Percentiles rank a stretch among this genome's conserved stretches.
Conservation (phyloP, 2,888 invertebrate genomes). For the Emmelina monodactyla region DNA sequence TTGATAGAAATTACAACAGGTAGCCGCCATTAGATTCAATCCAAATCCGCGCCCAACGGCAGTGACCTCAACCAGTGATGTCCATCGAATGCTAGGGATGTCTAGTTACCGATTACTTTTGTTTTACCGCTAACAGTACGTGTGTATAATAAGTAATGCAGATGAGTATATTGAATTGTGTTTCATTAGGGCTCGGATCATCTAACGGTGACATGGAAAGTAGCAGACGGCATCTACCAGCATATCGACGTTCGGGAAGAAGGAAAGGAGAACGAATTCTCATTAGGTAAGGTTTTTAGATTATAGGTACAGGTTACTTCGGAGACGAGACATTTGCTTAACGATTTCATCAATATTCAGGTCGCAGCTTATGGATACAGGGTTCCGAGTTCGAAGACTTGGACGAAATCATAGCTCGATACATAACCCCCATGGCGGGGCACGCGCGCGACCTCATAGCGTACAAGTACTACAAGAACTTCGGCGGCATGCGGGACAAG, state of each 20-base stretch:
- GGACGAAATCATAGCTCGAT: slow-evolving; percentile 97
- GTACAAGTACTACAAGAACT: slow-evolving; percentile 89
- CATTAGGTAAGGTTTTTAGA: slow-evolving; percentile 76
- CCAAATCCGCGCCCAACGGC: too few species aligned
- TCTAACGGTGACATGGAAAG: slow-evolving; percentile 98
- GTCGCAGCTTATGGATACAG: slow-evolving; percentile 80
- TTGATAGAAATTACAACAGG: too few species aligned
- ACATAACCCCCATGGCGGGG: slow-evolving; percentile 96
- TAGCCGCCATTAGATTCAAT: too few species aligned
- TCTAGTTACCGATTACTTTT: too few species aligned
- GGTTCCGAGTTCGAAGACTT: slow-evolving; percentile 97
- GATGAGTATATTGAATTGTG: too few species aligned
- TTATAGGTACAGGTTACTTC: too few species aligned
- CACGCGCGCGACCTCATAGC: slow-evolving; percentile 89
- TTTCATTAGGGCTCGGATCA: slow-evolving; percentile 84
- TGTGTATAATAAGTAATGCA: too few species aligned
- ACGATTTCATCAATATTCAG: too few species aligned
- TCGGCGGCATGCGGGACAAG: slow-evolving; percentile 82
- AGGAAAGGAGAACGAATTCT: slow-evolving; percentile 96
- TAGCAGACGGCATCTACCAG: slow-evolving; percentile 91
- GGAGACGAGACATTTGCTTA: too few species aligned
- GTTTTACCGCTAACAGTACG: too few species aligned
- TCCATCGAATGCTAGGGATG: too few species aligned
- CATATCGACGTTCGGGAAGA: slow-evolving; percentile 97
- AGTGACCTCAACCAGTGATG: too few species aligned